Evolutionary conservation across 2,888 invertebrate genomes (phyloP).

Genomic region (Tiliacea citrago): DNA sequence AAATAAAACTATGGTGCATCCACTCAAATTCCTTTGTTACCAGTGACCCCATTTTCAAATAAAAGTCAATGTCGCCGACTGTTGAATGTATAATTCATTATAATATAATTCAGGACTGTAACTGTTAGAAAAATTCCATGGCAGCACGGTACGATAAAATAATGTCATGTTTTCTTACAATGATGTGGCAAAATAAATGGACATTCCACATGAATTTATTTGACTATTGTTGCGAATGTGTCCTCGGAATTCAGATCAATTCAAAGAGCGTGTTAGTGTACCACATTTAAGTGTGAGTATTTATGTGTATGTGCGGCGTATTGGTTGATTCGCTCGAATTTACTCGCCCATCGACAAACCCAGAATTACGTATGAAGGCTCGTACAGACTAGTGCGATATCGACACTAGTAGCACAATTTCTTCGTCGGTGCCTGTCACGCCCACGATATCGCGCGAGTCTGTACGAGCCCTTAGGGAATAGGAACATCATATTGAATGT

Average conservation of each 20-base stretch:
- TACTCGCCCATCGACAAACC: no score
- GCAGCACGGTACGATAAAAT: constrained; percentile 6
- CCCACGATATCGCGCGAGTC: no score
- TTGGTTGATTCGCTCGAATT: no score
- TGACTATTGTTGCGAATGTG: constrained; percentile 33
- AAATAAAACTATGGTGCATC: constrained; percentile 22
- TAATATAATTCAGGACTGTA: no score
- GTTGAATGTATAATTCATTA: constrained; percentile 38
- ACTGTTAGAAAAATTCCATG: constrained; percentile 19
- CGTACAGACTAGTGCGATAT: no score
- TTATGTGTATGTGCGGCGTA: constrained; percentile 3
- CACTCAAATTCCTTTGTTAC: constrained; percentile 43
- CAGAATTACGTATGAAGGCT: no score
- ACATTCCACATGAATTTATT: constrained; percentile 31
- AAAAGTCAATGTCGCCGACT: constrained; percentile 40
- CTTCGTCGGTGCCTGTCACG: no score
- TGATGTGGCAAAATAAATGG: constrained; percentile 29
- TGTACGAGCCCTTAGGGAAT: no score
- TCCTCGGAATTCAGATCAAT: constrained; percentile 56
- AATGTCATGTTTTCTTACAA: constrained; percentile 26
- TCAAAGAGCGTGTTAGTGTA: constrained; percentile 33
- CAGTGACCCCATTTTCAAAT: constrained; percentile 53
- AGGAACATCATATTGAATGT: no score
- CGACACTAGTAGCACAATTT: no score
- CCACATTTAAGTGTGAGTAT: constrained; percentile 17